phyloP scores from a whole-genome alignment of 2,797 vertebrate genomes.

The Phalanger gymnotis region DNA sequence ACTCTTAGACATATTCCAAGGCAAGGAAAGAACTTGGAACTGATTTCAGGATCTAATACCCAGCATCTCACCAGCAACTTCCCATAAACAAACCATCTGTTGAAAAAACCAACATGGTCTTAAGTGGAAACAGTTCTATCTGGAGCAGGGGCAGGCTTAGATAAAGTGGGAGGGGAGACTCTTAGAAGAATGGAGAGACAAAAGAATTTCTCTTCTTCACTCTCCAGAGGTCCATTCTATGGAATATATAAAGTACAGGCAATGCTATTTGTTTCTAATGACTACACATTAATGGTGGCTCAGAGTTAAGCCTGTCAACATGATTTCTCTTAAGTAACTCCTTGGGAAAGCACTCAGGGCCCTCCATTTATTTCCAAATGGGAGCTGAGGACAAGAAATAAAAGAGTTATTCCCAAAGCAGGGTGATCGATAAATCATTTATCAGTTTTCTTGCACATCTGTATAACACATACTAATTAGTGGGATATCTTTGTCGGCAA shows the following conservation, averaged over 20 bases:
- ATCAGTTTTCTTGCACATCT: slow-evolving; percentile 76
- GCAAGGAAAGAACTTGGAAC: neutral
- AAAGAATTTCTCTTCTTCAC: slow-evolving; percentile 27
- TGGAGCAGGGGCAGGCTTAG: neutral
- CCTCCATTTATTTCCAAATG: slow-evolving; percentile 75
- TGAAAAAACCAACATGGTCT: neutral
- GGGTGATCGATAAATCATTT: slow-evolving; percentile 83
- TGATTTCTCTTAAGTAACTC: slow-evolving; percentile 70
- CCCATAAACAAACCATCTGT: neutral
- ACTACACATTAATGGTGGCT: slow-evolving; percentile 32
- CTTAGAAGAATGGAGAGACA: neutral
- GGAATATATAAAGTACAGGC: slow-evolving; percentile 24
- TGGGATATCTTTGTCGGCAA: slow-evolving; percentile 81
- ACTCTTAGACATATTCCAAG: neutral
- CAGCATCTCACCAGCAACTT: neutral
- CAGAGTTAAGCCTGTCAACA: slow-evolving; percentile 65
- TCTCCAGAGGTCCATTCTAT: slow-evolving; percentile 48
- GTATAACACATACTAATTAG: slow-evolving; percentile 83
- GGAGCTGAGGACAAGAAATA: slow-evolving; percentile 77
- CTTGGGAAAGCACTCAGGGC: slow-evolving; percentile 67
- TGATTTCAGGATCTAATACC: neutral
- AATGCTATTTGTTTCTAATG: slow-evolving; percentile 26
- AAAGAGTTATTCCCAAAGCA: slow-evolving; percentile 77
- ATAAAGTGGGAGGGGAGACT: neutral
- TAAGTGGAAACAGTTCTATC: neutral